These are phyloP conservation scores for Lethenteron camtschaticum DNA, from an alignment of 2,113 vertebrate species.

Conservation along the genomic window DNA sequence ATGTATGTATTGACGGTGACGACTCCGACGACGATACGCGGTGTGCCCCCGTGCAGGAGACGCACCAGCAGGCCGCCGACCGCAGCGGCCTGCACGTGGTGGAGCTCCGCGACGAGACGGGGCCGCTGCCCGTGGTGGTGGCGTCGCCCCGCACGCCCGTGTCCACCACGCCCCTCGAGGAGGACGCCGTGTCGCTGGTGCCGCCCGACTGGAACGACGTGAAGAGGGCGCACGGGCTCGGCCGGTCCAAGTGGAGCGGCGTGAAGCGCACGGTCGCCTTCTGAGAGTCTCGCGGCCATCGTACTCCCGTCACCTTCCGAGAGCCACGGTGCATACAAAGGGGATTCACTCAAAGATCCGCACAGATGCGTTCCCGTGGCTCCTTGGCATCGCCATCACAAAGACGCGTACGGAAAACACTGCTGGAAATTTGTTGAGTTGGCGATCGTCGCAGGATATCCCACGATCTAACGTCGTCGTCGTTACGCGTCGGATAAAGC, in stretches of 20 bases:
- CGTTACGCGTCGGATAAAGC: too few relatives aligned
- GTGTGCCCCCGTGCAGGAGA: constrained; percentile 31
- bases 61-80: constrained; percentile 46
- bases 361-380: too few relatives aligned
- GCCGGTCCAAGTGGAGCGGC: constrained; percentile 33
- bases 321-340: too few relatives aligned
- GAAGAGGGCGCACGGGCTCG: constrained; percentile 32
- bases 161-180: constrained; percentile 24
- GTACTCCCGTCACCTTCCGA: too few relatives aligned
- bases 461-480: too few relatives aligned
- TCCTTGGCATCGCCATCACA: too few relatives aligned
- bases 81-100: constrained; percentile 55
- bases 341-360: too few relatives aligned
- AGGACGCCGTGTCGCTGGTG: constrained; percentile 34
- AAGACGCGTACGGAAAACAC: too few relatives aligned
- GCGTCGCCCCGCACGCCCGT: constrained; percentile 27
- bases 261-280: constrained; percentile 27
- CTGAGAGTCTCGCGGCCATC: too few relatives aligned
- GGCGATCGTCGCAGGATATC: too few relatives aligned
- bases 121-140: constrained; percentile 46
- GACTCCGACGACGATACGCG: not conserved
- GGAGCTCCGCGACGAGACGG: constrained; percentile 46
- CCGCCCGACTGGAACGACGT: constrained; percentile 60
- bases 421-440: too few relatives aligned
- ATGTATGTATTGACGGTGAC: too few relatives aligned